Percentiles rank a stretch among this genome's conserved stretches.
phyloP scores from a whole-genome alignment of 35 echinoderm and acorn worm genomes.

The Ptychodera flava region DNA sequence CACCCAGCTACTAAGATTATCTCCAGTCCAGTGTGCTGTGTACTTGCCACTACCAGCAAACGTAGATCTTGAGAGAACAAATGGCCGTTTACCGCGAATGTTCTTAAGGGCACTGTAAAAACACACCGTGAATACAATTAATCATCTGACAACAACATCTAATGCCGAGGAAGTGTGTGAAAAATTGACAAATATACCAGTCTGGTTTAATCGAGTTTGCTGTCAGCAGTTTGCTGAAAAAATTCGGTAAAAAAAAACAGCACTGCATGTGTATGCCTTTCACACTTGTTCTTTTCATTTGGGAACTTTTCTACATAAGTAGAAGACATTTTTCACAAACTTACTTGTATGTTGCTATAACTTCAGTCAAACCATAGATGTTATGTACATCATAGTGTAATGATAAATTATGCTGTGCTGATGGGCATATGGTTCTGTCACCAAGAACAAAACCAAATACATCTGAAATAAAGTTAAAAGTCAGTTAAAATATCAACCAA shows the following conservation, averaged over 20 bases:
- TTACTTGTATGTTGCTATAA: neutral
- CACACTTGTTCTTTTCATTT: too few species aligned
- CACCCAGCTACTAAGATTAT: constrained; percentile 55
- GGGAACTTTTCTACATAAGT: too few species aligned
- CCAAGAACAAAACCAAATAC: neutral
- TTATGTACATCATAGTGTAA: neutral
- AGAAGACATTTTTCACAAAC: neutral
- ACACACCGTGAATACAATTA: too few species aligned
- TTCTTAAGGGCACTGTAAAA: neutral
- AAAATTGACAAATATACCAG: too few species aligned
- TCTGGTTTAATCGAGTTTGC: too few species aligned
- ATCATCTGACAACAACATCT: too few species aligned
- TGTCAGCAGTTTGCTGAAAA: too few species aligned
- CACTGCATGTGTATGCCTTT: too few species aligned
- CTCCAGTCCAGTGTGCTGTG: constrained; percentile 69
- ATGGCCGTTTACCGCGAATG: constrained; percentile 41
- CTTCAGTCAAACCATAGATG: neutral
- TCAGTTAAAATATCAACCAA: too few species aligned
- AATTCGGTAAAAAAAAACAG: too few species aligned
- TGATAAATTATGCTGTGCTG: neutral
- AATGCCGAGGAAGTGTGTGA: too few species aligned
- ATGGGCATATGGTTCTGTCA: neutral
- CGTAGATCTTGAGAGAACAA: constrained; percentile 61
- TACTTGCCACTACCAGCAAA: constrained; percentile 71
- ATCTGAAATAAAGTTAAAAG: too few species aligned